These are phyloP conservation scores for Allygus modestus DNA, from an alignment of 2,888 invertebrate genomes.

Conservation along the genomic window DNA sequence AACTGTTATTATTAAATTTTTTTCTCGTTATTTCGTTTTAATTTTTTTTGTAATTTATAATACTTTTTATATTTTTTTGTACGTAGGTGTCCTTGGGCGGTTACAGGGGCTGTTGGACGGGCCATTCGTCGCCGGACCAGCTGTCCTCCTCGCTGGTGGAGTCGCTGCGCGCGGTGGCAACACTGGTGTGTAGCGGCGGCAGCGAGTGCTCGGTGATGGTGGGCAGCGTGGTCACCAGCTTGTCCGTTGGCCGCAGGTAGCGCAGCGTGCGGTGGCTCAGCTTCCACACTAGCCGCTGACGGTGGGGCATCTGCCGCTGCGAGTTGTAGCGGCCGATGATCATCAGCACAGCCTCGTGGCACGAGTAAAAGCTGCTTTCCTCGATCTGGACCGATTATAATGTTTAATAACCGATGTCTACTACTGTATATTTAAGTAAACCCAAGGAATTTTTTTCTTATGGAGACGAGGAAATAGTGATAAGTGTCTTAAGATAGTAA, in stretches of 20 bases:
- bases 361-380: slow-evolving; percentile 80
- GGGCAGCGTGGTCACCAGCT: slow-evolving; percentile 83
- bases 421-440: slow-evolving; percentile 68
- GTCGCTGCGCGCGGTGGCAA: slow-evolving; percentile 77
- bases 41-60: slow-evolving; percentile 51
- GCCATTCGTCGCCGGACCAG: slow-evolving; percentile 72
- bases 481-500: no score
- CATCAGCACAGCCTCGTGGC: slow-evolving; percentile 80
- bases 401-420: no score
- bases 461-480: no score
- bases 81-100: not conserved
- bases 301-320: slow-evolving; percentile 81
- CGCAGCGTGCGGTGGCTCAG: slow-evolving; percentile 85
- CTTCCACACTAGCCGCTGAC: slow-evolving; percentile 87
- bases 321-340: slow-evolving; percentile 86
- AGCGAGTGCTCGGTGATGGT: slow-evolving; percentile 83
- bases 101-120: not conserved
- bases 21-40: slow-evolving; percentile 21
- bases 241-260: slow-evolving; percentile 85
- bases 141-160: slow-evolving; percentile 78
- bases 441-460: no score
- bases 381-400: slow-evolving; percentile 83
- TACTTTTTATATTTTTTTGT: slow-evolving; percentile 58
- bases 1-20: slow-evolving; percentile 25
- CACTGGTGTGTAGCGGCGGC: not conserved